A percentile compares a stretch with the other conserved stretches of the same genome.
Conservation (phyloP, 2,797 vertebrate species). For the Melanotaenia parkinsoni region DNA sequence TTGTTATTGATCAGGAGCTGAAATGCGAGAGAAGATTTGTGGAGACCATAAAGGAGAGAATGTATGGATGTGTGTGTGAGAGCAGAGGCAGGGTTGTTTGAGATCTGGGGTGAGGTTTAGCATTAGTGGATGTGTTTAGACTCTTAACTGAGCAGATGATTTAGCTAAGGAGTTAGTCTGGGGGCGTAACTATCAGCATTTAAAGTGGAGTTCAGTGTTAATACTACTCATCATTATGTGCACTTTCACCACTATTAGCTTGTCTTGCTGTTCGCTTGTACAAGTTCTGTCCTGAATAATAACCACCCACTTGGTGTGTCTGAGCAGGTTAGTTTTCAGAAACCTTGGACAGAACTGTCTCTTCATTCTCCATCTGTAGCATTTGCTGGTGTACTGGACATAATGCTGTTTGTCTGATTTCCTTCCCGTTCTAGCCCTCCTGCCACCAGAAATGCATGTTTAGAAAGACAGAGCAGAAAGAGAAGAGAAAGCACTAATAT, state of each 20-base stretch:
- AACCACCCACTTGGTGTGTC: constrained; percentile 2
- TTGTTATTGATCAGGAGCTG: constrained; percentile 71
- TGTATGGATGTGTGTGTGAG: constrained; percentile 8
- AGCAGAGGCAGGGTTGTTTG: constrained; percentile 5
- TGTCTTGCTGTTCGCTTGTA: not conserved
- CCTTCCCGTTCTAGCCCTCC: constrained; percentile 20
- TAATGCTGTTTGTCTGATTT: constrained; percentile 28
- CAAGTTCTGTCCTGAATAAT: constrained; percentile 3
- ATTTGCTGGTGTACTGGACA: constrained; percentile 43
- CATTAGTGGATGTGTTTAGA: constrained; percentile 33
- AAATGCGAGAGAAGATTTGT: constrained; percentile 63
- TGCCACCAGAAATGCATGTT: constrained; percentile 61
- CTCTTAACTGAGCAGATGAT: constrained; percentile 5
- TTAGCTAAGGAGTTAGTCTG: constrained; percentile 8
- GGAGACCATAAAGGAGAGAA: constrained; percentile 52
- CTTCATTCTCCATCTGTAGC: constrained; percentile 53
- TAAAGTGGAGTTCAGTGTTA: not conserved
- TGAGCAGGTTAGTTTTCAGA: constrained; percentile 33
- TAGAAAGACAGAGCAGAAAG: constrained; percentile 68
- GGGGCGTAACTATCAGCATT: not conserved
- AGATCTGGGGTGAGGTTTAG: constrained; percentile 43
- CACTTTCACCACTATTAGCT: not conserved
- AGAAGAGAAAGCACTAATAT: constrained; percentile 67
- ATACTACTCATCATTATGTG: not conserved
- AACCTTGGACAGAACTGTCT: constrained; percentile 38